Evolutionary conservation across 2,888 invertebrate genomes (phyloP), one percentile per base, ranked within the genome.

Genomic region (Sicus ferrugineus): DNA sequence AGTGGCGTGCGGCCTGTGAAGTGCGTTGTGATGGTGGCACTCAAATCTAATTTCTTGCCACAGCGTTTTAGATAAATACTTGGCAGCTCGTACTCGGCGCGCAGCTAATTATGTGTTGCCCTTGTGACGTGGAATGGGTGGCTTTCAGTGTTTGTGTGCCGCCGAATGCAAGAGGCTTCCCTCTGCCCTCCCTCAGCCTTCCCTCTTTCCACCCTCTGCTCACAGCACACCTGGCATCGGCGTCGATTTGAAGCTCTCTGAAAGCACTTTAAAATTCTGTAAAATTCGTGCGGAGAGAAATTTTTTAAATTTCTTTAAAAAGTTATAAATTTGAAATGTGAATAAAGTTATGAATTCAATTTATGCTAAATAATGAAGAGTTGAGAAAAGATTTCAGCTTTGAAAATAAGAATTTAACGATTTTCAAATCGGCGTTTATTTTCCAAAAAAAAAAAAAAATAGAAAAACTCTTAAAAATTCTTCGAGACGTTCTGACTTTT

Each of bases 31-130:
- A 28, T 56, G 56, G 30, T 16, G n/a, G 28, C 14, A 56, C 30
- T 56, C 26, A 56, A 56, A 28, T 30, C 19, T 3, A 2, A 23
- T 3, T 50, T 50, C 28, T 28, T 28, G 16, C 1, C 54, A 28
- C 54, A 23, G 58, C 31, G 59, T 59, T 38, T 67, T 59, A 67
- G 67, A 59, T 48, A 50, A 48, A 31, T 23, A 48, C 21, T 48
- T 11, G 16, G 14, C 23, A 31, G 30, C 19, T 46, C 30, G 19
- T 48, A 28, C 58, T 16, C n/a, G 56, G 56, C n/a, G 19, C n/a
- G 30, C 23, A 46, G 31, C 58, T 67, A 46, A 58, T 67, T 58
- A 34, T 48, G 28, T 66, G 9, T 31, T 64, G 30, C 14, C 46
- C 23, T 28, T 14, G 28, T 23, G 6, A 28, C 46, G 54, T 28